Conservation (phyloP, 2,888 invertebrate genomes). For the Eristalis tenax region DNA sequence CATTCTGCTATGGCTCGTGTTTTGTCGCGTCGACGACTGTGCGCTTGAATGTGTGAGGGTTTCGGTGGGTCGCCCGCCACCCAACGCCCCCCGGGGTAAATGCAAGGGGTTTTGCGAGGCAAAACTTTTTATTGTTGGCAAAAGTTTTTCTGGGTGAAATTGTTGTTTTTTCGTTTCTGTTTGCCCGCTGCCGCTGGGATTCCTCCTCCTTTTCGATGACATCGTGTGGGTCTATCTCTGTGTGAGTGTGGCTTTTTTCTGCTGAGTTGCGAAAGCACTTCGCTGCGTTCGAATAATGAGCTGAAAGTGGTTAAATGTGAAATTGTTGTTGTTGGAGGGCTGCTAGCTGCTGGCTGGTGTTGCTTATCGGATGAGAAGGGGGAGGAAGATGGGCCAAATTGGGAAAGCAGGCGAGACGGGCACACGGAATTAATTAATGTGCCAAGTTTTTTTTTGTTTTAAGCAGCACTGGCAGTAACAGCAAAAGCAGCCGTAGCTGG, state of each 20-base stretch:
- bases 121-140: conserved; percentile 70
- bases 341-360: background rate
- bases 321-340: conserved; percentile 14
- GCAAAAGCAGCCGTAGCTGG: conserved; percentile 20
- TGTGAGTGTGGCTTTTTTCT: conserved; percentile 17
- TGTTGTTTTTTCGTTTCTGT: conserved; percentile 57
- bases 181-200: conserved; percentile 40
- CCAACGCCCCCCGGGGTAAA: conserved; percentile 45
- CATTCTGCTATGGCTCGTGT: conserved; percentile 40
- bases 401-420: conserved; percentile 19
- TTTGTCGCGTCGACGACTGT: conserved; percentile 21
- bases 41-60: conserved; percentile 7
- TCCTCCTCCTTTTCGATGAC: conserved; percentile 22
- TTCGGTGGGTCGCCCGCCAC: conserved; percentile 56
- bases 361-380: background rate
- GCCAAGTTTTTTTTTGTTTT: conserved; percentile 53
- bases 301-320: conserved; percentile 55
- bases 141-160: conserved; percentile 68
- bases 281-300: conserved; percentile 59
- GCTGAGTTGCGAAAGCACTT: conserved; percentile 66
- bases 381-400: conserved; percentile 9
- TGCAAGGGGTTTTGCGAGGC: background rate
- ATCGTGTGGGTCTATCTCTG: conserved; percentile 20
- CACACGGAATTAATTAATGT: conserved; percentile 67
- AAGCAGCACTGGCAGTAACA: conserved; percentile 33